Evolutionary conservation across 2,797 vertebrate species (phyloP).

Genomic region (Erpetoichthys calabaricus): DNA sequence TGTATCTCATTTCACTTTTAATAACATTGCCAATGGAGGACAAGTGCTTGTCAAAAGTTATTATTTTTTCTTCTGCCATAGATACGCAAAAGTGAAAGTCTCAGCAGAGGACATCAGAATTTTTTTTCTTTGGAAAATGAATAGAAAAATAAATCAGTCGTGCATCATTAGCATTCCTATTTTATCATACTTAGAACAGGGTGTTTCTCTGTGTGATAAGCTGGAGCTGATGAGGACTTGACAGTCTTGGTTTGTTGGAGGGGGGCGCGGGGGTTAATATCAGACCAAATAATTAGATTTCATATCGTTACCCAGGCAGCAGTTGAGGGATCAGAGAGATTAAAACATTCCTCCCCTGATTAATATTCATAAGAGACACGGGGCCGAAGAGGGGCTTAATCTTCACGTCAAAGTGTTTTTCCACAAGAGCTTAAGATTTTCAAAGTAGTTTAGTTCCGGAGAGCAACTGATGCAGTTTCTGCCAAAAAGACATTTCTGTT

Average conservation of each 20-base stretch:
- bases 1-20: too few relatives aligned
- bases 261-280: constrained; percentile 67
- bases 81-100: too few relatives aligned
- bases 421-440: constrained; percentile 17
- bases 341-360: constrained; percentile 66
- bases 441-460: constrained; percentile 15
- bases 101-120: too few relatives aligned
- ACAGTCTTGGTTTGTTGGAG: constrained; percentile 38
- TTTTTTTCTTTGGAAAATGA: constrained; percentile 33
- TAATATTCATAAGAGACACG: constrained; percentile 84
- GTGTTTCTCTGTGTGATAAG: constrained; percentile 65
- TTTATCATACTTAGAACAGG: constrained; percentile 56
- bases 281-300: constrained; percentile 98
- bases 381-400: constrained; percentile 44
- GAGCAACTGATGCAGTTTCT: background rate
- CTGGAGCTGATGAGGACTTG: constrained; percentile 43
- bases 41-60: too few relatives aligned
- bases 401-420: constrained; percentile 19
- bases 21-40: too few relatives aligned
- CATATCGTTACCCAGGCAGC: constrained; percentile 79
- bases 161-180: constrained; percentile 64
- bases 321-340: constrained; percentile 86
- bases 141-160: constrained; percentile 36
- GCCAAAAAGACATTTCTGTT: background rate
- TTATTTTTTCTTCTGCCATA: too few relatives aligned